Conservation (phyloP, 2,113 vertebrate genomes). For the Chloropsis cyanopogon region DNA sequence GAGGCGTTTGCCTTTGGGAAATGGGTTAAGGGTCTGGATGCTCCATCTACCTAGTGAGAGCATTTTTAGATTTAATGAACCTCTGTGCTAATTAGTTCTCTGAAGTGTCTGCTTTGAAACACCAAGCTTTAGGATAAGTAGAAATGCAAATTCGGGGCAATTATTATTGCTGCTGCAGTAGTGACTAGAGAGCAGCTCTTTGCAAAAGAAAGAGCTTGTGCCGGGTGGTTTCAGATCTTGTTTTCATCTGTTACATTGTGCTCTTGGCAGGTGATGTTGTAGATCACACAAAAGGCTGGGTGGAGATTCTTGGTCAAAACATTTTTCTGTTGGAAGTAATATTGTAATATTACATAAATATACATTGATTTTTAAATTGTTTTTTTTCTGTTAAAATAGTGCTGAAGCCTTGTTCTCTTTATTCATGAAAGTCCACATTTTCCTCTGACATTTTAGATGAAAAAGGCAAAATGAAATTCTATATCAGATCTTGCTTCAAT, state of each 20-base stretch:
- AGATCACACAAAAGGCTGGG: background rate
- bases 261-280: background rate
- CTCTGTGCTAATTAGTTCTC: constrained; percentile 13
- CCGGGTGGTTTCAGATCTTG: background rate
- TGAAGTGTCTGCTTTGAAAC: constrained; percentile 24
- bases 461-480: background rate
- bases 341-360: background rate
- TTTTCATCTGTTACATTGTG: background rate
- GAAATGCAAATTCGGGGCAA: constrained; percentile 10
- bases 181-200: background rate
- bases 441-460: background rate
- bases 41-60: background rate
- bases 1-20: background rate
- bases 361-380: background rate
- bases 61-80: constrained; percentile 15
- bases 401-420: background rate
- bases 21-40: background rate
- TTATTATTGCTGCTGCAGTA: background rate
- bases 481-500: background rate
- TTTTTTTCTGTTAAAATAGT: background rate
- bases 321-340: background rate
- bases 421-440: background rate
- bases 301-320: background rate
- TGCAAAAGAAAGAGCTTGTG: background rate
- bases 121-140: background rate